These are phyloP conservation scores for Stenopsyche tienmushanensis DNA, from an alignment of 1,140 invertebrate genomes.

Conservation along the genomic window DNA sequence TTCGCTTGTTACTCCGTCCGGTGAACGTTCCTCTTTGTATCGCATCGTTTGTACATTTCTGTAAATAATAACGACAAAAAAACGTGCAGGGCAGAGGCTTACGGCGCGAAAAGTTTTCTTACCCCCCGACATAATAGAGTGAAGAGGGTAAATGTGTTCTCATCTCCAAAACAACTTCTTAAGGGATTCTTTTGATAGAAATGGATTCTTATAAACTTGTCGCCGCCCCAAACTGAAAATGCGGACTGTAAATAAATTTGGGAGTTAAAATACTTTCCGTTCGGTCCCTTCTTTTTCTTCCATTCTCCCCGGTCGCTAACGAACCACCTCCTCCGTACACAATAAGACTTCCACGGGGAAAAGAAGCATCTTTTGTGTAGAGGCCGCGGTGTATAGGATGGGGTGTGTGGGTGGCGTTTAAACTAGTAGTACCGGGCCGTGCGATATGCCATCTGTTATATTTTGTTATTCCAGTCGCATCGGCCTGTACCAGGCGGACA, in stretches of 20 bases:
- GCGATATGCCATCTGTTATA: conserved; percentile 42
- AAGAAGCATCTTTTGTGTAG: background rate
- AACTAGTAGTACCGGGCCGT: conserved; percentile 24
- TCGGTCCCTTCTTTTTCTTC: conserved; percentile 18
- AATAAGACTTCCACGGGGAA: background rate
- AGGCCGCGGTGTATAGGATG: background rate
- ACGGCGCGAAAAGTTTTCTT: background rate
- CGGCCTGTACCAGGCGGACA: conserved; percentile 40
- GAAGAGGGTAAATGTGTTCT: conserved; percentile 15
- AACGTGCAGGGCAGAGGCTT: background rate
- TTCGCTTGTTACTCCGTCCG: too few species aligned
- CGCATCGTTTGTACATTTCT: background rate
- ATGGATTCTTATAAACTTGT: conserved; percentile 34
- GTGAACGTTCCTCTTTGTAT: too few species aligned
- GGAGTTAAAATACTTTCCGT: conserved; percentile 36
- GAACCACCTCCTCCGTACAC: conserved; percentile 17
- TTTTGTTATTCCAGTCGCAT: conserved; percentile 41
- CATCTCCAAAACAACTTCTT: conserved; percentile 22
- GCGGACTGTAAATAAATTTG: conserved; percentile 38
- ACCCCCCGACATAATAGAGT: background rate
- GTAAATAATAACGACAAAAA: background rate
- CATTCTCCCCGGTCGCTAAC: conserved; percentile 28
- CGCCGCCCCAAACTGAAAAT: conserved; percentile 10
- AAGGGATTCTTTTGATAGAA: conserved; percentile 12
- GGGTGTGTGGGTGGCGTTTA: too few species aligned